A percentile compares a stretch with the other conserved stretches of the same genome.
Conservation (phyloP, 2,888 invertebrate genomes). For the Cordilura impudica region DNA sequence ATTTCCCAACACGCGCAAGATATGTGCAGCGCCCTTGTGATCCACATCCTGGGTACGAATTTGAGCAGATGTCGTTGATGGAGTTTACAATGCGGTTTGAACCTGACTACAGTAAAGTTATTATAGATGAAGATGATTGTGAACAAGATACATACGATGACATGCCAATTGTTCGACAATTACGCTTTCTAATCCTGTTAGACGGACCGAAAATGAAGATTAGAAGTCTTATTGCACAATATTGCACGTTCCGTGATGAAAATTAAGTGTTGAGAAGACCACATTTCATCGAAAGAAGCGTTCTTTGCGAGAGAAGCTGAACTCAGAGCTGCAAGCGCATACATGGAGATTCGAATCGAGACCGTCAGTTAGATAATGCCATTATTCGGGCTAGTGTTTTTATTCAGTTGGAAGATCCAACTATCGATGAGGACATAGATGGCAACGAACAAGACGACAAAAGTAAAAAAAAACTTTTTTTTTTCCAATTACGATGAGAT, state of each 20-base stretch:
- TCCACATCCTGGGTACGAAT: no score
- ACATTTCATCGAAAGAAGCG: neutral
- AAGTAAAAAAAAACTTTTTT: no score
- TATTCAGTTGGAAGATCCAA: neutral
- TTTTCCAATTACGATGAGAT: no score
- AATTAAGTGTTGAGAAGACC: neutral
- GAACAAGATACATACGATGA: slow-evolving; percentile 54
- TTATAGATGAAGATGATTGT: slow-evolving; percentile 45
- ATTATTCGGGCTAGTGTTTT: neutral
- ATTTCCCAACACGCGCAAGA: neutral
- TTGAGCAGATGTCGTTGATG: no score
- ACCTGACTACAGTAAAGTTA: slow-evolving; percentile 26
- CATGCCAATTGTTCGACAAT: neutral
- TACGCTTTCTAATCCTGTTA: neutral
- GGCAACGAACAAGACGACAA: neutral
- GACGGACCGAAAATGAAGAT: slow-evolving; percentile 65
- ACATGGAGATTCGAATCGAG: neutral
- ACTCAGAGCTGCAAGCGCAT: neutral
- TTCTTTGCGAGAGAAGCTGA: neutral
- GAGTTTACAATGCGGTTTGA: slow-evolving; percentile 64
- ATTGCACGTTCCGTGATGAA: neutral
- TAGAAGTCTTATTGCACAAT: slow-evolving; percentile 66
- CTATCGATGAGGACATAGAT: neutral
- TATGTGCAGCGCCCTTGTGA: neutral
- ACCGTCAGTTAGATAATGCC: neutral